Evolutionary conservation across 2,113 vertebrate species (phyloP).

Genomic region (Pardalotus punctatus): DNA sequence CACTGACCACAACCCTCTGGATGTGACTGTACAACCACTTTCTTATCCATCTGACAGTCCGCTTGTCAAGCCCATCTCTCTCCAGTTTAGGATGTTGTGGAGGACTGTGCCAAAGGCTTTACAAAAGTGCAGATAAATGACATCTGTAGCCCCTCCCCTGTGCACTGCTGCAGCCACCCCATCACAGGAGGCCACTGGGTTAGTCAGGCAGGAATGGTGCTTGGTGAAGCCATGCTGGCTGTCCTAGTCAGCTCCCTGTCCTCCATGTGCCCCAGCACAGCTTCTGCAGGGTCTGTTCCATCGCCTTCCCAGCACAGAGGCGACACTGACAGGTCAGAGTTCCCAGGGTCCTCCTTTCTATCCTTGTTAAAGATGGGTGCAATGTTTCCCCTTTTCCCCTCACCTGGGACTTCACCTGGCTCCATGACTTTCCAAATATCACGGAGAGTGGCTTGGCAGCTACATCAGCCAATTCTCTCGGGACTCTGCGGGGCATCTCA

Average conservation of each 20-base stretch:
- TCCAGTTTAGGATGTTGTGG: not conserved
- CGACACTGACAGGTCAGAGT: not conserved
- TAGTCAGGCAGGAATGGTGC: not conserved
- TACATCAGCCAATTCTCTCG: not conserved
- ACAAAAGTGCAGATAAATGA: not conserved
- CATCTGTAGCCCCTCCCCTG: not conserved
- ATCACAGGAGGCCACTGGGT: not conserved
- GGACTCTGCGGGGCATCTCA: not conserved
- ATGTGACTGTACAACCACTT: not conserved
- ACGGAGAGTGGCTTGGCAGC: not conserved
- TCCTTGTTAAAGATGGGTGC: not conserved
- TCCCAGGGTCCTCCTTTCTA: not conserved
- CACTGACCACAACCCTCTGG: not conserved
- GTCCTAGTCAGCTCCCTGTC: not conserved
- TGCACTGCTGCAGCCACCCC: not conserved
- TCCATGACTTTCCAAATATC: not conserved
- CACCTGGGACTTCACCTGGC: not conserved
- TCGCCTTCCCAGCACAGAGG: not conserved
- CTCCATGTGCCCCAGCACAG: not conserved
- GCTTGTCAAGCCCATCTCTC: not conserved
- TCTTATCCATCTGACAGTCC: not conserved
- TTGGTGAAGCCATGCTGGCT: not conserved
- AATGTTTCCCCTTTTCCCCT: not conserved
- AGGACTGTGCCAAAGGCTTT: not conserved
- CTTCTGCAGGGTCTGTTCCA: not conserved